phyloP scores from a whole-genome alignment of 2,113 vertebrate species.

The Fregata magnificens region DNA sequence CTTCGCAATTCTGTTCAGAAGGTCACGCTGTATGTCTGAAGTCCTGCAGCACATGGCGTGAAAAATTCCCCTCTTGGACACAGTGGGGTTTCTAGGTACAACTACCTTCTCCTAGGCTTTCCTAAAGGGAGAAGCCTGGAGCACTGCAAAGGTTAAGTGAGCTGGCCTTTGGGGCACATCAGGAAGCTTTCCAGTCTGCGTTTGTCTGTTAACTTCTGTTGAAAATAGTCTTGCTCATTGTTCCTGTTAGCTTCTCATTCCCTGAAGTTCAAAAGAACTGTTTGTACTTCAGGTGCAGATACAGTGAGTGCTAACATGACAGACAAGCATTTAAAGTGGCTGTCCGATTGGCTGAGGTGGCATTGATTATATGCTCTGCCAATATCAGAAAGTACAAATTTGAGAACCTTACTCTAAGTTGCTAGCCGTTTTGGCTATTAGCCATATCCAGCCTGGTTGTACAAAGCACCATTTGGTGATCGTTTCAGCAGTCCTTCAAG shows the following conservation, averaged over 20 bases:
- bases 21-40: background rate
- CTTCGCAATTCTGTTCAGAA: background rate
- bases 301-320: background rate
- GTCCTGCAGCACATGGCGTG: background rate
- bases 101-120: background rate
- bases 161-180: background rate
- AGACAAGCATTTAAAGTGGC: background rate
- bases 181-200: background rate
- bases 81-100: background rate
- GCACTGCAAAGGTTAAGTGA: background rate
- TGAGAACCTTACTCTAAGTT: background rate
- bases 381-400: background rate
- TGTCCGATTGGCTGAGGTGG: background rate
- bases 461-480: background rate
- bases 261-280: background rate
- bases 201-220: background rate
- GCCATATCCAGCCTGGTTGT: background rate
- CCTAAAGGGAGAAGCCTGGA: background rate
- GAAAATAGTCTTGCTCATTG: background rate
- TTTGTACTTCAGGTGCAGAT: background rate
- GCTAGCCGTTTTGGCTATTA: background rate
- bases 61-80: background rate
- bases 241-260: background rate
- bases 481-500: background rate
- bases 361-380: background rate